phyloP scores from a whole-genome alignment of 2,113 vertebrate species.

The Rhynchomys soricoides region DNA sequence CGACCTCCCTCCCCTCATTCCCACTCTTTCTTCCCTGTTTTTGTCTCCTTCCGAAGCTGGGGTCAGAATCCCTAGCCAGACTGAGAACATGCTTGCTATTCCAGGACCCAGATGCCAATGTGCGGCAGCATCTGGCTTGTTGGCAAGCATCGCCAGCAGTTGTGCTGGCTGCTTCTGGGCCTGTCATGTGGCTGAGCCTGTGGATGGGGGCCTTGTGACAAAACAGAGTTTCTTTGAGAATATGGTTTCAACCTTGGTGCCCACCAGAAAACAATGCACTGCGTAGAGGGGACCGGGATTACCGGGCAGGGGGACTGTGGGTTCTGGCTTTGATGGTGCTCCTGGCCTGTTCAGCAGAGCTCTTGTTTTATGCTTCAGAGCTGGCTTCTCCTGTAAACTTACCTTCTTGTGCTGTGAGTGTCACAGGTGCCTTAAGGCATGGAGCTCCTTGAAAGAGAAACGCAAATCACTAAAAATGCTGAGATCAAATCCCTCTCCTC shows the following conservation, averaged over 20 bases:
- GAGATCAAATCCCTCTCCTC: conserved; percentile 92
- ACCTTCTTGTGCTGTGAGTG: conserved; percentile 86
- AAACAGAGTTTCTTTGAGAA: conserved; percentile 82
- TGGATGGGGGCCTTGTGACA: conserved; percentile 79
- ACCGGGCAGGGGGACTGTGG: conserved; percentile 2
- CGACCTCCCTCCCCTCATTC: conserved; percentile 70
- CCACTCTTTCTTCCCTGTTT: conserved; percentile 80
- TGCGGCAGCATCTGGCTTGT: conserved; percentile 90
- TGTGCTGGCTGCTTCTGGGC: conserved; percentile 81
- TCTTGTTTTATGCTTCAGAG: conserved; percentile 66
- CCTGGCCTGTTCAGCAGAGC: conserved; percentile 61
- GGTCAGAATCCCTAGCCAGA: conserved; percentile 87
- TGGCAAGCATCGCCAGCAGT: conserved; percentile 85
- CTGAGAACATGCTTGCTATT: conserved; percentile 84
- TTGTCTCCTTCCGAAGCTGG: conserved; percentile 85
- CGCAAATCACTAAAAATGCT: conserved; percentile 92
- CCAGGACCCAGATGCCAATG: conserved; percentile 90
- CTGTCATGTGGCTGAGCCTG: conserved; percentile 81
- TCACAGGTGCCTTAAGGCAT: conserved; percentile 92
- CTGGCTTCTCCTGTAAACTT: conserved; percentile 70
- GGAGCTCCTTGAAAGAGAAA: conserved; percentile 96
- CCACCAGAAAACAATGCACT: conserved; percentile 70
- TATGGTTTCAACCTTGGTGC: conserved; percentile 78
- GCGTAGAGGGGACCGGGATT: conserved; percentile 65
- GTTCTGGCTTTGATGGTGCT: background rate